A percentile compares a stretch with the other conserved stretches of the same genome.
Evolutionary conservation across 2,113 vertebrate genomes (phyloP).

Genomic region (Cavia aperea): DNA sequence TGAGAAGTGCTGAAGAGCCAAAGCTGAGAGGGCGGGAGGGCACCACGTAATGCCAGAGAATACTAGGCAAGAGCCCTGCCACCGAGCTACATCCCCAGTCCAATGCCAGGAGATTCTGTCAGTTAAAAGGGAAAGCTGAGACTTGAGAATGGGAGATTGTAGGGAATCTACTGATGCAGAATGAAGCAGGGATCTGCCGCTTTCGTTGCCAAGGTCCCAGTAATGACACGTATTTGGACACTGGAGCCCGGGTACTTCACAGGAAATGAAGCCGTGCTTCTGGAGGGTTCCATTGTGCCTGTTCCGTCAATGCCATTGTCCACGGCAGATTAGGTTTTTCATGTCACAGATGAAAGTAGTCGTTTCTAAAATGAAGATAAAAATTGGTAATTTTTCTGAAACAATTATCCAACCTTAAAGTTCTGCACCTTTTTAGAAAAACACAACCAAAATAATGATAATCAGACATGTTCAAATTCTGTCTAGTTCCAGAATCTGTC

Average conservation of each 20-base stretch:
- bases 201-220: background rate
- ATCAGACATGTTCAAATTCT: background rate
- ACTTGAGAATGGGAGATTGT: background rate
- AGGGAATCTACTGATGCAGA: background rate
- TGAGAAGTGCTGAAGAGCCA: background rate
- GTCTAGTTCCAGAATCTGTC: background rate
- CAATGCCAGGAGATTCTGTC: background rate
- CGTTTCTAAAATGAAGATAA: constrained; percentile 20
- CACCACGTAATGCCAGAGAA: background rate
- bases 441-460: background rate
- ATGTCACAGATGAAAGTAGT: constrained; percentile 11
- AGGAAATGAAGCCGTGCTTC: background rate
- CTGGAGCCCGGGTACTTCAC: background rate
- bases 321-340: background rate
- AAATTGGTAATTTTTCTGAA: constrained; percentile 4
- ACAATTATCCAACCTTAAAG: constrained; percentile 26
- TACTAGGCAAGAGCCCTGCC: no score
- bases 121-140: background rate
- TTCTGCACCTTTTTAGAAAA: constrained; percentile 24
- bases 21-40: background rate
- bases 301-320: background rate
- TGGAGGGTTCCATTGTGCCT: background rate
- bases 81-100: background rate
- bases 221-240: background rate
- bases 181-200: background rate